Evolutionary conservation across 2,888 invertebrate genomes (phyloP).

Genomic region (Cephalotes varians): DNA sequence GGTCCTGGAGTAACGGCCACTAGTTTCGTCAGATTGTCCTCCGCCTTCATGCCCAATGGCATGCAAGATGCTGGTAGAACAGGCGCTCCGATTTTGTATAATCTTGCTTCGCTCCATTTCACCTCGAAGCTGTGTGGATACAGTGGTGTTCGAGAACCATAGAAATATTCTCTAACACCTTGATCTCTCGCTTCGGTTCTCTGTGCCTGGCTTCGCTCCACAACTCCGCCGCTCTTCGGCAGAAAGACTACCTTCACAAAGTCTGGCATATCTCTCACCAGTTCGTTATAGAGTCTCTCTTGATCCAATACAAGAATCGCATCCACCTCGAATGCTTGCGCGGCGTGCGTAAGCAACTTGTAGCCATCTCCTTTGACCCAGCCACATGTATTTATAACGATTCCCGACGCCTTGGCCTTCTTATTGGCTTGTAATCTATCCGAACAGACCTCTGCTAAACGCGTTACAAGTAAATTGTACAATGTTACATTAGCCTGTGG

Average conservation of each 20-base stretch:
- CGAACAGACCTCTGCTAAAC: constrained; percentile 94
- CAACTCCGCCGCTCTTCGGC: constrained; percentile 99
- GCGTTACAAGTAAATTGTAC: constrained; percentile 93
- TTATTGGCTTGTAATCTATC: constrained; percentile 95
- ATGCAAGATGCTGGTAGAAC: constrained; percentile 97
- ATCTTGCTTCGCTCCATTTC: constrained; percentile 94
- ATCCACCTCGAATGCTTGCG: constrained; percentile 98
- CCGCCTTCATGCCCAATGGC: constrained; percentile 97
- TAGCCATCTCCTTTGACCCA: constrained; percentile 98
- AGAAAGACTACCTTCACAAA: constrained; percentile 96
- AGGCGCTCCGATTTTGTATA: constrained; percentile 98
- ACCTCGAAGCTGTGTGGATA: constrained; percentile 98
- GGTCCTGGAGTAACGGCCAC: constrained; percentile 92
- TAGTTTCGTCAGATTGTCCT: constrained; percentile 96
- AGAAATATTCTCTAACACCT: constrained; percentile 97
- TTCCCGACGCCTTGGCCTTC: constrained; percentile 95
- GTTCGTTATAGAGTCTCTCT: constrained; percentile 97
- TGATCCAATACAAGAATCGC: constrained; percentile 98
- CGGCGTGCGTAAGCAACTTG: constrained; percentile 94
- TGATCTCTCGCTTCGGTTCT: constrained; percentile 92
- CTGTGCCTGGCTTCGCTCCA: constrained; percentile 92
- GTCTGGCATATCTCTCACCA: constrained; percentile 96
- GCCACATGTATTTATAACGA: constrained; percentile 98
- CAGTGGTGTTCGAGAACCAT: constrained; percentile 93
- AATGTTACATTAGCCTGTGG: constrained; percentile 93